These are phyloP conservation scores for Athalia rosae DNA, from an alignment of 2,888 invertebrate species.

Conservation along the genomic window DNA sequence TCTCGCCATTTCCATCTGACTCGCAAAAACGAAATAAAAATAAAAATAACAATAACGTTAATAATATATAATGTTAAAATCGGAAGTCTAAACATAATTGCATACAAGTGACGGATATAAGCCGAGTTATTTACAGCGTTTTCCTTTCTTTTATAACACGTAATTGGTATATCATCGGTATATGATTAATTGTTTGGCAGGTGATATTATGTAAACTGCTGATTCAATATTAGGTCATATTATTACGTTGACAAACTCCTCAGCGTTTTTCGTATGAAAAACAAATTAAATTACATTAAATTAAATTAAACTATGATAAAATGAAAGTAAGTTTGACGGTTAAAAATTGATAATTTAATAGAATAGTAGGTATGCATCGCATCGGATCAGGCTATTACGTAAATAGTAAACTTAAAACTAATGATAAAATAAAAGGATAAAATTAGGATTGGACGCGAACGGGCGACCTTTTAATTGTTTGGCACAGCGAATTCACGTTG, in stretches of 20 bases:
- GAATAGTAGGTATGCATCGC: background rate
- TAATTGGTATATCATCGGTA: too few relatives aligned
- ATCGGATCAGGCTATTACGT: background rate
- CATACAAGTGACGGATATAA: too few relatives aligned
- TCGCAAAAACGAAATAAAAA: background rate
- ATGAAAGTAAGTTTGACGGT: background rate
- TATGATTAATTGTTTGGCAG: too few relatives aligned
- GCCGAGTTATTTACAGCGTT: too few relatives aligned
- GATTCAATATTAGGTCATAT: too few relatives aligned
- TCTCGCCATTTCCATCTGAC: too few relatives aligned
- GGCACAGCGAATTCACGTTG: conserved; percentile 49
- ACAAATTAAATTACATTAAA: background rate
- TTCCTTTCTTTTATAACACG: too few relatives aligned
- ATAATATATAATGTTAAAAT: conserved; percentile 19
- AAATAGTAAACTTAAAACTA: conserved; percentile 14
- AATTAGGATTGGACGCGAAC: conserved; percentile 41
- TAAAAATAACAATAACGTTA: background rate
- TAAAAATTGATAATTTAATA: conserved; percentile 22
- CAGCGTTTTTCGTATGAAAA: too few relatives aligned
- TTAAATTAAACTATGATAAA: background rate
- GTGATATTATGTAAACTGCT: too few relatives aligned
- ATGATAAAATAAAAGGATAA: conserved; percentile 34
- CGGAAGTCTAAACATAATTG: background rate
- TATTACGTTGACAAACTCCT: too few relatives aligned
- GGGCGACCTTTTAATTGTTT: conserved; percentile 39